Evolutionary conservation across 2,113 vertebrate genomes (phyloP).

Genomic region (Bambusicola thoracicus): DNA sequence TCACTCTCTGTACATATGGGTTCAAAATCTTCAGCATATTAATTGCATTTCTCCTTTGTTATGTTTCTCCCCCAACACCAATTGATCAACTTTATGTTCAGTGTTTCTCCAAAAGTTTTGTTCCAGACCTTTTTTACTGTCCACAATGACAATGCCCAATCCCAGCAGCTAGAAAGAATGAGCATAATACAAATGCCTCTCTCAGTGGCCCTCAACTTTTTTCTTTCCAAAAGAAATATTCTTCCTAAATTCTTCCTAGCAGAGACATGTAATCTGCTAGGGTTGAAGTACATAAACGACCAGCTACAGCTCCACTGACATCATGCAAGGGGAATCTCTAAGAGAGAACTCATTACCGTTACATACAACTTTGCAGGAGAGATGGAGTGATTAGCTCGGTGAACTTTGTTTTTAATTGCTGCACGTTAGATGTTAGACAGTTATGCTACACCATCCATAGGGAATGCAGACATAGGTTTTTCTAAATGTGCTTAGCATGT

Average conservation of each 20-base stretch:
- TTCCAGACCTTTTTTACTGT: neutral
- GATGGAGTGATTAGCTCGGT: neutral
- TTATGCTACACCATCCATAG: conserved; percentile 51
- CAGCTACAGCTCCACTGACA: neutral
- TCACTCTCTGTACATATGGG: neutral
- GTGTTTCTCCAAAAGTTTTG: neutral
- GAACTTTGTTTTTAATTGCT: neutral
- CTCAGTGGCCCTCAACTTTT: neutral
- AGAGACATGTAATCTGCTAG: neutral
- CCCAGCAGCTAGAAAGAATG: neutral
- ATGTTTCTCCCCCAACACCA: neutral
- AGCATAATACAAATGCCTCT: neutral
- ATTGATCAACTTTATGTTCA: neutral
- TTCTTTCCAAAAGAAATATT: neutral
- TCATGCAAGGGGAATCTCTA: neutral
- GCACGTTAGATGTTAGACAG: conserved; percentile 41
- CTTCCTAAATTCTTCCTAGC: neutral
- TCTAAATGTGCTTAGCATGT: conserved; percentile 73
- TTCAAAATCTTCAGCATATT: neutral
- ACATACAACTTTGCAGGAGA: neutral
- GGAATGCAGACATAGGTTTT: conserved; percentile 72
- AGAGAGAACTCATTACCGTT: neutral
- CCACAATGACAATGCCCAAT: fast-evolving
- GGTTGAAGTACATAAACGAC: neutral
- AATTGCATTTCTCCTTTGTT: neutral